These are phyloP conservation scores for Trichonephila clavata DNA, from an alignment of 1,140 invertebrate genomes.

Conservation along the genomic window DNA sequence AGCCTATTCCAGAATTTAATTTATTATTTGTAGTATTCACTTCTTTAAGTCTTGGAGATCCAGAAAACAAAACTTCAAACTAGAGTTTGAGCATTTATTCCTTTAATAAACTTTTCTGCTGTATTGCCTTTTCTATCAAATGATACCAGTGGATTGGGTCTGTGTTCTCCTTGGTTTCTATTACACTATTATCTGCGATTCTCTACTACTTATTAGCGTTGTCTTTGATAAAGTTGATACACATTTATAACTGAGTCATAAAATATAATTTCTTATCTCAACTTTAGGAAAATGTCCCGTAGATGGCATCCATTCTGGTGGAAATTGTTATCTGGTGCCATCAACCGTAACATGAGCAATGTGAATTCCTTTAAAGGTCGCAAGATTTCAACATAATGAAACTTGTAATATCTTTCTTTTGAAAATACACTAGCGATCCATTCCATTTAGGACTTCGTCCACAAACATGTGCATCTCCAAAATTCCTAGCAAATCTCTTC, in stretches of 20 bases:
- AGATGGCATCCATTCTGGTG: neutral
- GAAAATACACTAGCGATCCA: constrained; percentile 22
- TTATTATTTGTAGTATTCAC: neutral
- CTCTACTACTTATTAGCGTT: no score
- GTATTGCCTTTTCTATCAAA: neutral
- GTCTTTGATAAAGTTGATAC: no score
- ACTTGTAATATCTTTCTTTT: neutral
- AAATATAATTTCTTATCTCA: no score
- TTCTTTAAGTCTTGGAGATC: no score
- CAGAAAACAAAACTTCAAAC: no score
- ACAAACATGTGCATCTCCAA: neutral
- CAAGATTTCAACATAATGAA: constrained; percentile 27
- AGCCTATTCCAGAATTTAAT: neutral
- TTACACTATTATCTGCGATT: no score
- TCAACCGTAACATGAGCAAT: neutral
- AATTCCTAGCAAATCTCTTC: neutral
- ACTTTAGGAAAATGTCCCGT: no score
- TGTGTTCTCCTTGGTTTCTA: no score
- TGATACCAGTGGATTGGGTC: no score
- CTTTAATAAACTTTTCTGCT: neutral
- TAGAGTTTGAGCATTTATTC: no score
- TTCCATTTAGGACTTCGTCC: neutral
- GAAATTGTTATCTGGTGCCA: neutral
- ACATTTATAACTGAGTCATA: no score
- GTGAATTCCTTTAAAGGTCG: neutral